Percentiles rank a stretch among this genome's conserved stretches.
Evolutionary conservation across 2,797 vertebrate species (phyloP).

Genomic region (Loriculus beryllinus): DNA sequence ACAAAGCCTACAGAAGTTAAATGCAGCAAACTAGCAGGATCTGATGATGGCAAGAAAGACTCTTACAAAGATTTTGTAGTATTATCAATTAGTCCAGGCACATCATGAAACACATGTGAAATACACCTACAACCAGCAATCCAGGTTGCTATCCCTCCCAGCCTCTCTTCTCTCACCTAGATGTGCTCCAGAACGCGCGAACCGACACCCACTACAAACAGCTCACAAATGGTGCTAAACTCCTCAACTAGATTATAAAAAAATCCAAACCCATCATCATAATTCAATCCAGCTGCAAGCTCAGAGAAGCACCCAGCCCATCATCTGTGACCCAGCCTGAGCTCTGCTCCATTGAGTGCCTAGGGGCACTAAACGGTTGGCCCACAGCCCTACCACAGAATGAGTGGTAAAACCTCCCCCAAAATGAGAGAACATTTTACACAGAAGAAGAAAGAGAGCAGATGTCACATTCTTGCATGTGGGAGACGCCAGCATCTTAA

Average conservation of each 20-base stretch:
- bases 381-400: not conserved
- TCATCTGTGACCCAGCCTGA: not conserved
- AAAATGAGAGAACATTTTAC: not conserved
- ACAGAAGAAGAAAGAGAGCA: not conserved
- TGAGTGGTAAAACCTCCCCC: not conserved
- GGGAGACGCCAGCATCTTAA: not conserved
- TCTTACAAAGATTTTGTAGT: not conserved
- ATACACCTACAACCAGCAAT: fast-evolving
- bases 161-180: not conserved
- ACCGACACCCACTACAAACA: not conserved
- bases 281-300: slow-evolving; percentile 16
- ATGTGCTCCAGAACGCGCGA: fast-evolving
- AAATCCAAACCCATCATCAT: not conserved
- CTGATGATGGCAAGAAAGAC: not conserved
- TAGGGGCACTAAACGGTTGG: not conserved
- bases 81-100: not conserved
- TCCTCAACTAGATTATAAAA: not conserved
- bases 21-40: not conserved
- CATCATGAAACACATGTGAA: fast-evolving
- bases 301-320: not conserved
- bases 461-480: not conserved
- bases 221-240: not conserved
- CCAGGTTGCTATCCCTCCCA: not conserved
- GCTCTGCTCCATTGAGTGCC: not conserved
- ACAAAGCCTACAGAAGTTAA: not conserved